Base-by-base conservation (phyloP, 2,888 invertebrate genomes). In the Lingula anatina region DNA sequence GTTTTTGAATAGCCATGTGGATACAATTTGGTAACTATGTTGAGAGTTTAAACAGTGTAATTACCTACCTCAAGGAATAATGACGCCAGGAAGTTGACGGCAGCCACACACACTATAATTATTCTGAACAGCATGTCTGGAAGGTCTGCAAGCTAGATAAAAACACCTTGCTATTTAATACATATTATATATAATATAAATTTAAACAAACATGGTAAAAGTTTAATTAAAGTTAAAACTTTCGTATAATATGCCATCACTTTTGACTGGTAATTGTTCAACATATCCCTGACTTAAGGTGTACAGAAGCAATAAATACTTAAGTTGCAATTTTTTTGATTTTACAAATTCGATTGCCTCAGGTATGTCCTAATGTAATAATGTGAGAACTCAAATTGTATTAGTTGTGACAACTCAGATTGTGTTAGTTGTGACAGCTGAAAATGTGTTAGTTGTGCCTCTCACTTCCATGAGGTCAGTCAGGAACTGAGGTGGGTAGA, bases 81-180 rank as follows among this genome's bases (percentile, higher is more conserved):
- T 24, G 71, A 71, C 5, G 60, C 79, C 63, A 70, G 72, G 71
- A 79, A 81, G 78, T 73, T 78, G 47, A 68, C 59, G 4, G 71
- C 48, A 5, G 76, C 84, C 21, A 85, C 60, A 0, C 80, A 81
- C 0, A 85, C 54, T 0, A 84, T 70, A 1, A 83, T 70, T 15
- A 82, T 78, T 2, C 85, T 79, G 66, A 87, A 84, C 0, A 81
- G 66, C 2, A 73, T 46, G 15, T 59, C 58, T n/a, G 72, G 72
- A 5, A 68, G 23, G 62, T 57, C 23, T 59, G 49, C 21, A 75
- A 56, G 74, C 75, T 61, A 37, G 62, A 60, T 37, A 28, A 44
- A 45, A 35, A 49, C 21, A 24, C 7, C 12, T 46, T 15, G 42
- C 2, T 21, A 37, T 23, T 25, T 3, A 20, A 15, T 18, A 35